phyloP scores from a whole-genome alignment of 2,888 invertebrate species.

The Lydus trimaculatus region DNA sequence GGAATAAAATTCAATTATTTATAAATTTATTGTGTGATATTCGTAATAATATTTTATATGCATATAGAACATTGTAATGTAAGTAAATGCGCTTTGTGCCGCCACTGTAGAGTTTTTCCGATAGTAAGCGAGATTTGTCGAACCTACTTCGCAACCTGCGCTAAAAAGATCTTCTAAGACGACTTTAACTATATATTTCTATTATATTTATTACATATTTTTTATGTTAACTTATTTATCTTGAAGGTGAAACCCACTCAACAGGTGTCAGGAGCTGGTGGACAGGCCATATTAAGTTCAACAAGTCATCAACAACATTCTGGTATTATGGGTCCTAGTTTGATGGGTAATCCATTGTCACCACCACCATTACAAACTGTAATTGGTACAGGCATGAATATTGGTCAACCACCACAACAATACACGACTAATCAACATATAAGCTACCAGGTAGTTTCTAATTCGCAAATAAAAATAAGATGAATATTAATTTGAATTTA shows the following conservation, averaged over 20 bases:
- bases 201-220: not conserved
- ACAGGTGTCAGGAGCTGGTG: slow-evolving; percentile 68
- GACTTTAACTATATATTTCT: no score
- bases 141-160: no score
- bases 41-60: no score
- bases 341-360: slow-evolving; percentile 63
- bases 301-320: slow-evolving; percentile 59
- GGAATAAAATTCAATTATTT: no score
- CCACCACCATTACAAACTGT: slow-evolving; percentile 70
- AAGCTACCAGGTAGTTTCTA: slow-evolving; percentile 71
- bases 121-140: no score
- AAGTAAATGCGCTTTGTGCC: no score
- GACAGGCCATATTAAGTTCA: slow-evolving; percentile 55
- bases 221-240: slow-evolving; percentile 11
- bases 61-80: no score
- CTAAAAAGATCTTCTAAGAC: no score
- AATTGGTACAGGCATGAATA: slow-evolving; percentile 59
- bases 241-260: slow-evolving; percentile 81
- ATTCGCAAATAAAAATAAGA: slow-evolving; percentile 29
- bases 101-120: no score
- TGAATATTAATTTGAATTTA: not conserved
- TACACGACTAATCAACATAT: slow-evolving; percentile 69
- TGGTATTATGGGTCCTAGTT: slow-evolving; percentile 55
- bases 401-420: slow-evolving; percentile 65
- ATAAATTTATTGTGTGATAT: no score